Evolutionary conservation across 1,140 invertebrate genomes (phyloP).

Genomic region (Eurosta solidaginis): DNA sequence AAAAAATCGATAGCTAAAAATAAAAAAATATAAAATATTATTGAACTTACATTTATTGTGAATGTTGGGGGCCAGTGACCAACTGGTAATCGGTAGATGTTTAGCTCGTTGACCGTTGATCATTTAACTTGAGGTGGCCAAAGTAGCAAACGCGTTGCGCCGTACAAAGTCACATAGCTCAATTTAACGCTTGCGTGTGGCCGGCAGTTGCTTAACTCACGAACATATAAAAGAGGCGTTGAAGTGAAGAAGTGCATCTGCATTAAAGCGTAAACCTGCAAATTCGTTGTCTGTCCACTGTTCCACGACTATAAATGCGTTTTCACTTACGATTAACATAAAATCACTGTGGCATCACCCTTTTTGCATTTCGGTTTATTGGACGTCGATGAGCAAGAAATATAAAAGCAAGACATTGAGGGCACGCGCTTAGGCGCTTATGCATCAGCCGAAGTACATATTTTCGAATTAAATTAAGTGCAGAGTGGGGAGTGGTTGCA

Average conservation of each 20-base stretch:
- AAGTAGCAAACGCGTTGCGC: not conserved
- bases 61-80: not conserved
- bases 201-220: not conserved
- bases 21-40: not conserved
- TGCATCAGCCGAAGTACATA: not conserved
- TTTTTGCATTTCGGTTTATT: not conserved
- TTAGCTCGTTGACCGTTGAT: constrained; percentile 3
- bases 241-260: constrained; percentile 7
- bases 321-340: constrained; percentile 3
- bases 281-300: not conserved
- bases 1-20: not conserved
- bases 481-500: not conserved
- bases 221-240: not conserved
- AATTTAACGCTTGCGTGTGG: constrained; percentile 21
- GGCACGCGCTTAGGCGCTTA: constrained; percentile 7
- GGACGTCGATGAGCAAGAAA: not conserved
- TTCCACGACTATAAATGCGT: not conserved
- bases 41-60: no score
- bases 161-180: no score
- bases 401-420: not conserved
- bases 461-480: not conserved
- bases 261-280: not conserved
- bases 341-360: not conserved
- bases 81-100: not conserved
- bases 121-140: not conserved